Base-by-base conservation (phyloP, 1,140 invertebrate genomes). In the Caerostris extrusa region DNA sequence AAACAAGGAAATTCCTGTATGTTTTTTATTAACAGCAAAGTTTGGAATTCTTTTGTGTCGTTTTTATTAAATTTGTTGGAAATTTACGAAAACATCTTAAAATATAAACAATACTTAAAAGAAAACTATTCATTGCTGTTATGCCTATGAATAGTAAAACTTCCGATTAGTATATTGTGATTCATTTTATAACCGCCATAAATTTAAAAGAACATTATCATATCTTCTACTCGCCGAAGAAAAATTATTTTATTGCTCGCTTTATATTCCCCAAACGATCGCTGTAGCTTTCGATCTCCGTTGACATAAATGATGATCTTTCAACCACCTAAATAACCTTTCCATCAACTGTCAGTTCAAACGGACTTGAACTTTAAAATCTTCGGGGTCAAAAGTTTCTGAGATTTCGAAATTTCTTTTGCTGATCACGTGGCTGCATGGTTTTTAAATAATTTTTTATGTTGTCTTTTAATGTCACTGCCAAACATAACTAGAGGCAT, bases 331-430 rank as follows among this genome's bases (percentile, higher is more conserved):
- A 50, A 10, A 58, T 85, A 56, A 17, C 10, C 56, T 58, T 57
- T 60, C 19, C 83, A 85, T 60, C 58, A 34, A n/a, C 34, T 85
- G 57, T 85, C 56, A 8, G 83, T 85, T 85, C 14, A 85, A 85
- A 85, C 34, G 19, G 34, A 85, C 17, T 19, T 85, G 7, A 19
- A n/a, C 56, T 58, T 85, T 57, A 8, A 17, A 58, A 58, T 58
- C 34, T 12, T 58, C 14, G n/a, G 56, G 64, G 83, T 58, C 17
- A 85, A 58, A 19, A 85, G 56, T 58, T 34, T 57, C 17, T 17
- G 10, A 85, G 17, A 12, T 85, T 85, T 85, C 83, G 56, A 85
- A 85, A 85, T 34, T 6, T 57, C 7, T 58, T 85, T 85, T 60
- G 7, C 10, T 56, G 17, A 3, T 85, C 14, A 8, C 5, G 17